Conservation (phyloP, 2,888 invertebrate species). For the Erebia aethiops region DNA sequence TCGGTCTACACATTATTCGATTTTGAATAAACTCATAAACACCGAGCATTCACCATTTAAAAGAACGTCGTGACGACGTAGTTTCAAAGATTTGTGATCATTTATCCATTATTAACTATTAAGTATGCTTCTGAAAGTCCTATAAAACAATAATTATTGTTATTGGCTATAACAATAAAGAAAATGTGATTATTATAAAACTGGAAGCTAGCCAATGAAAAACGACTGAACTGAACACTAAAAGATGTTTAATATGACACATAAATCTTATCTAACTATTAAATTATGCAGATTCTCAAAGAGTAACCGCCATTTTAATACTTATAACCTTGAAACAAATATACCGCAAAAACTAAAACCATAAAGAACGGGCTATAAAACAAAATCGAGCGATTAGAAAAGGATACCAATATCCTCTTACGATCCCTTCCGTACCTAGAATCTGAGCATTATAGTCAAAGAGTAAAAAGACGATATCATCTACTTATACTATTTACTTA, state of each 20-base stretch:
- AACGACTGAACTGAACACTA: conserved; percentile 3
- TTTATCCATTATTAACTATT: background rate
- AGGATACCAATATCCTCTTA: conserved; percentile 65
- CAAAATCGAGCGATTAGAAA: conserved; percentile 74
- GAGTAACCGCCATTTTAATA: conserved; percentile 52
- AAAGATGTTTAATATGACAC: conserved; percentile 10
- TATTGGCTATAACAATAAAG: background rate
- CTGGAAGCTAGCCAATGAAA: conserved; percentile 12
- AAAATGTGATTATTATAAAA: conserved; percentile 6
- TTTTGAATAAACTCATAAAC: no score
- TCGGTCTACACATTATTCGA: no score
- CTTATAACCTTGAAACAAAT: conserved; percentile 68
- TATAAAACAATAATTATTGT: background rate
- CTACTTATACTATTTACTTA: no score
- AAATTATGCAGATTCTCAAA: conserved; percentile 41
- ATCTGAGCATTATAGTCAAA: conserved; percentile 60
- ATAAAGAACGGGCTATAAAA: conserved; percentile 66
- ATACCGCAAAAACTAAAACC: conserved; percentile 66
- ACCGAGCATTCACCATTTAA: no score
- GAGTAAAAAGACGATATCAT: background rate
- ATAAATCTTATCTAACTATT: conserved; percentile 39
- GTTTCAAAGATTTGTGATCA: no score
- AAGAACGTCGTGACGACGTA: no score
- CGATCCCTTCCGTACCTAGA: conserved; percentile 65
- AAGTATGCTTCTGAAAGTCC: background rate